Percentiles rank a stretch among this genome's conserved stretches.
Conservation (phyloP, 2,797 vertebrate genomes). For the Xyrichtys novacula region DNA sequence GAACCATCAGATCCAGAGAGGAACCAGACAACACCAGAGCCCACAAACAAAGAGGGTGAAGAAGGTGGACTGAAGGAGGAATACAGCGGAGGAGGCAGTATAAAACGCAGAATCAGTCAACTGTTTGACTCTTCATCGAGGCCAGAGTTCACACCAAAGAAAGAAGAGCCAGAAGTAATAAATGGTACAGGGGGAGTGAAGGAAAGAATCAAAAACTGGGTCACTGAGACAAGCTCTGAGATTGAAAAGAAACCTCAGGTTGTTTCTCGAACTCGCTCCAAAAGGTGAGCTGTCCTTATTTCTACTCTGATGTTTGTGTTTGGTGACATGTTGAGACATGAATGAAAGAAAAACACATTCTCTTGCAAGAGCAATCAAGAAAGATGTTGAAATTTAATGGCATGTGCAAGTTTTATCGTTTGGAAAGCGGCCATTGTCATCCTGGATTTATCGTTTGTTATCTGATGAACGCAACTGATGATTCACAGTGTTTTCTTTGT, state of each 20-base stretch:
- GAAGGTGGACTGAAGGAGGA: constrained; percentile 53
- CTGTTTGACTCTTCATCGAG: constrained; percentile 76
- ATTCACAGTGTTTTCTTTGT: background rate
- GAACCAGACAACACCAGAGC: constrained; percentile 31
- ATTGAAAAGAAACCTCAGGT: constrained; percentile 69
- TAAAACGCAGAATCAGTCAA: constrained; percentile 83
- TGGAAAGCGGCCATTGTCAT: background rate
- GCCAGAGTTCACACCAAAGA: constrained; percentile 60
- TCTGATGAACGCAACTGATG: background rate
- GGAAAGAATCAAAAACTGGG: constrained; percentile 87
- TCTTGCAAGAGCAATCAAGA: constrained; percentile 16
- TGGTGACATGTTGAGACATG: constrained; percentile 21
- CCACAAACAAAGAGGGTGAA: constrained; percentile 29
- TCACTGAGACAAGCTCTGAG: constrained; percentile 62
- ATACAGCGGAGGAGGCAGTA: constrained; percentile 62
- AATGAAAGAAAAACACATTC: constrained; percentile 25
- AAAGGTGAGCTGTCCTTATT: constrained; percentile 77
- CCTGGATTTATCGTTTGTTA: background rate
- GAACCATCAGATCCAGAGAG: constrained; percentile 14
- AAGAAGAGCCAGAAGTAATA: constrained; percentile 57
- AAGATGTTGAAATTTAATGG: constrained; percentile 2
- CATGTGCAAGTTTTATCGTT: background rate
- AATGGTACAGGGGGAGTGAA: constrained; percentile 79
- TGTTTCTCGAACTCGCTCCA: constrained; percentile 60
- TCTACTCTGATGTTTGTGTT: constrained; percentile 21